phyloP scores from a whole-genome alignment of 2,797 vertebrate species.

The Premnoplex brunnescens region DNA sequence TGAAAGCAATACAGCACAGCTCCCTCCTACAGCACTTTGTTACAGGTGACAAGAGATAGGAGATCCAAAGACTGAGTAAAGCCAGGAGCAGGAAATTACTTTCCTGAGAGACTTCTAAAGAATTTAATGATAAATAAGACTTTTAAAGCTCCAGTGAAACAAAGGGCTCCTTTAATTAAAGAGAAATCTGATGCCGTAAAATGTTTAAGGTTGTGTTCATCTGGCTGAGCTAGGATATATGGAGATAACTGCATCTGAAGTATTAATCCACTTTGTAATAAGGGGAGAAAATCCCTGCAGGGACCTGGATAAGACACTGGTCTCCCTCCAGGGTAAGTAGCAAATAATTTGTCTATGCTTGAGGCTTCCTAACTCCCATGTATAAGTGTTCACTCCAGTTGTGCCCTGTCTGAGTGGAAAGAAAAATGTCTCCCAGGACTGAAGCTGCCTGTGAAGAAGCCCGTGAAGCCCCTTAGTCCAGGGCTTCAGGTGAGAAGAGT shows the following conservation, averaged over 20 bases:
- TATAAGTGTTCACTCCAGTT: neutral
- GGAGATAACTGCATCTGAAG: neutral
- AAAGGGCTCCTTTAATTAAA: slow-evolving; percentile 20
- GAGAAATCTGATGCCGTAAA: neutral
- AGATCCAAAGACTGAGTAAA: neutral
- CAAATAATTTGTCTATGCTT: neutral
- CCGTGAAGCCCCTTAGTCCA: neutral
- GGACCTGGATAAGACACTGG: neutral
- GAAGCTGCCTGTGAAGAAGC: neutral
- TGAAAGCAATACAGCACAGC: neutral
- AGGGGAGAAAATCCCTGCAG: neutral
- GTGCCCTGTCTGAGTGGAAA: neutral
- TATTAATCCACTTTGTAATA: neutral
- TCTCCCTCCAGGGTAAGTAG: neutral
- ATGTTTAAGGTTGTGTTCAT: neutral
- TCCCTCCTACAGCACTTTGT: slow-evolving; percentile 29
- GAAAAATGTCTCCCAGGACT: neutral
- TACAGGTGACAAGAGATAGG: slow-evolving; percentile 27
- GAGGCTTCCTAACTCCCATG: neutral
- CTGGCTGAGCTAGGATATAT: neutral
- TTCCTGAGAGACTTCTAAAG: slow-evolving; percentile 6
- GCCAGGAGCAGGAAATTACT: neutral
- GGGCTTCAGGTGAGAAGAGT: neutral
- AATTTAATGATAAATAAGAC: slow-evolving; percentile 1
- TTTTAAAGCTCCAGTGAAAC: neutral